Conservation (phyloP, 2,888 invertebrate species). For the Orthonevra nobilis region DNA sequence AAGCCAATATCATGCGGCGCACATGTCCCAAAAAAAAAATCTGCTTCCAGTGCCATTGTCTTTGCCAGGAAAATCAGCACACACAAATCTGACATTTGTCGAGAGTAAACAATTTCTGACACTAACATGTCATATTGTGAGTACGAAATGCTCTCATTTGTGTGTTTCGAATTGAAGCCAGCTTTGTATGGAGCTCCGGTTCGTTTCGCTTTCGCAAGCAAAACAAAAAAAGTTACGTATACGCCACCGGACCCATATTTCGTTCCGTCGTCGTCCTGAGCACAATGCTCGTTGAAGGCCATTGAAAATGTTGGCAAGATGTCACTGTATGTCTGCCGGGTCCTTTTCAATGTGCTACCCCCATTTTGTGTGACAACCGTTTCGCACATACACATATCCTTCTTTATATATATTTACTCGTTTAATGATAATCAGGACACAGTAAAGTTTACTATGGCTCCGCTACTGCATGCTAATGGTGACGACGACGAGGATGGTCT, state of each 20-base stretch:
- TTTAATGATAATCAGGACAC: conserved; percentile 57
- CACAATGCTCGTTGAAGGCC: conserved; percentile 58
- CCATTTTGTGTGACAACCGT: conserved; percentile 36
- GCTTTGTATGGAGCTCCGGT: conserved; percentile 3
- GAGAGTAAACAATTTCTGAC: conserved; percentile 63
- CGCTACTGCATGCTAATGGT: conserved; percentile 28
- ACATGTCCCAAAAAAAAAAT: conserved; percentile 44
- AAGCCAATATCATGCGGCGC: conserved; percentile 53
- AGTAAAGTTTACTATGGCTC: conserved; percentile 34
- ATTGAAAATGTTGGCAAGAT: conserved; percentile 52
- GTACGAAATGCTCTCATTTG: conserved; percentile 64
- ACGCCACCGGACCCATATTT: conserved; percentile 44
- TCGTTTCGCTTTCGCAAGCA: not conserved
- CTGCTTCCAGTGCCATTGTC: conserved; percentile 56
- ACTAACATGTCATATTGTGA: conserved; percentile 62
- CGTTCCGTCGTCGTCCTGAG: conserved; percentile 44
- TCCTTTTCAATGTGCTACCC: conserved; percentile 18
- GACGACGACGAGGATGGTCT: conserved; percentile 1
- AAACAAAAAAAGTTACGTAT: conserved; percentile 38
- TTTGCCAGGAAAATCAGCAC: conserved; percentile 23
- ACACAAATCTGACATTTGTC: conserved; percentile 53
- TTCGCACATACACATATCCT: conserved; percentile 4
- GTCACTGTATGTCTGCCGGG: conserved; percentile 55
- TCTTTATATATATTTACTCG: conserved; percentile 15
- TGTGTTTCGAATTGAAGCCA: conserved; percentile 62